These are phyloP conservation scores for Pachycephus smyrnensis DNA, from an alignment of 2,888 invertebrate genomes.

Conservation along the genomic window DNA sequence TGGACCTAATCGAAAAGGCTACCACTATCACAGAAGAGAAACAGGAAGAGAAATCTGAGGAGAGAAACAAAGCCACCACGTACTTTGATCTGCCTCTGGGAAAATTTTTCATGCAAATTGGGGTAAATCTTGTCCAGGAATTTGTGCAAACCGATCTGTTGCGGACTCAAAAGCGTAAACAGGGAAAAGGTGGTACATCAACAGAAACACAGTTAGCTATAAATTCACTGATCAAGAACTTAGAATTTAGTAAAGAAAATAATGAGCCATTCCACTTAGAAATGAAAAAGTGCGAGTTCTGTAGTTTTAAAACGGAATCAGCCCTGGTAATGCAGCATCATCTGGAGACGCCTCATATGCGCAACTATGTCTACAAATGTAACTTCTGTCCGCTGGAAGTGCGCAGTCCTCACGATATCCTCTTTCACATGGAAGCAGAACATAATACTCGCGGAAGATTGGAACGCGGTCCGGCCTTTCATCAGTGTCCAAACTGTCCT, in stretches of 20 bases:
- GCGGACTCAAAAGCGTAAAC: slow-evolving; percentile 87
- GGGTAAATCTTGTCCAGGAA: slow-evolving; percentile 90
- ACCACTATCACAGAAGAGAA: slow-evolving; percentile 20
- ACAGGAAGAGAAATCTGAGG: slow-evolving; percentile 48
- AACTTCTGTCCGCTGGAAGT: slow-evolving; percentile 87
- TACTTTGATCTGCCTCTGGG: slow-evolving; percentile 91
- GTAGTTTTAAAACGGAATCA: slow-evolving; percentile 91
- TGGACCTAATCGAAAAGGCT: slow-evolving; percentile 43
- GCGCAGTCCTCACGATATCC: slow-evolving; percentile 87
- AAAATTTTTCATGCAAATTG: slow-evolving; percentile 92
- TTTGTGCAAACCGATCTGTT: slow-evolving; percentile 93
- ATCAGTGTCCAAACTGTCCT: slow-evolving; percentile 93
- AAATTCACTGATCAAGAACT: slow-evolving; percentile 83
- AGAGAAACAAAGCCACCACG: slow-evolving; percentile 71
- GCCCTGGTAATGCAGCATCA: slow-evolving; percentile 86
- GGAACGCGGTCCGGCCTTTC: slow-evolving; percentile 87
- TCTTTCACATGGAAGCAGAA: slow-evolving; percentile 91
- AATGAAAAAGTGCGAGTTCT: slow-evolving; percentile 87
- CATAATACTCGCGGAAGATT: slow-evolving; percentile 87
- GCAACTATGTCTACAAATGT: slow-evolving; percentile 86
- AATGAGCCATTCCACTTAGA: slow-evolving; percentile 83
- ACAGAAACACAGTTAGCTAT: slow-evolving; percentile 82
- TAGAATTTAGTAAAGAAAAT: slow-evolving; percentile 87
- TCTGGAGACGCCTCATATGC: slow-evolving; percentile 92
- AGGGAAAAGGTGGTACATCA: slow-evolving; percentile 77